Base-by-base conservation (phyloP, 2,113 vertebrate species). In the Porphyrio hochstetteri region DNA sequence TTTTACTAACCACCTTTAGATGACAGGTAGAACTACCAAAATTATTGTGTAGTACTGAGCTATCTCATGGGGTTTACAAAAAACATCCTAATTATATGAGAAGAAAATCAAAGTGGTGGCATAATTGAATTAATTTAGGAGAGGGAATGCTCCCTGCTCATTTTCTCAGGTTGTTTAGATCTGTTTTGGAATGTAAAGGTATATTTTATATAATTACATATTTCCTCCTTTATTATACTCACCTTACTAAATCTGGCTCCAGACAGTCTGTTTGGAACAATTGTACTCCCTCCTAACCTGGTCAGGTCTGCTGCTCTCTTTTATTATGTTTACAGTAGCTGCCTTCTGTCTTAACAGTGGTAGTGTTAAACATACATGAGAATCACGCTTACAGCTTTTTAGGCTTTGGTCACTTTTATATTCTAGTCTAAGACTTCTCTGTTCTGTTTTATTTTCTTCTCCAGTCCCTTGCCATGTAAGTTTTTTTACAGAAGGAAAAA, bases 191-290 rank as follows among this genome's bases (percentile, higher is more conserved):
- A 96, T 91, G 59, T 69, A 72, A 78, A 65, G 24, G 23, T 74
- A 36, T 83, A 93, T 87, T 84, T 88, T 77, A 82, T 72, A 48
- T 93, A 91, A 95, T 97, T 95, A n/a, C 72, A 69, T 2, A 79
- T 97, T 94, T 96, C 96, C 84, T 95, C 13, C 92, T 96, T 95
- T 94, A 76, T 97, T 97, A 85, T 63, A 96, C 95, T 98, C 97
- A 97, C 96, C 96, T 98, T 98, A 97, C 97, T 97, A 97, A 96
- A 96, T 97, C 93, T 92, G 97, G 97, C 98, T 99, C 97, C 96
- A 91, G 97, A 96, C 91, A 96, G 98, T 98, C 98, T 98, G 96
- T 96, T 97, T 97, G 96, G 92, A 97, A 96, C 97, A 98, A 92
- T 98, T 97, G 78, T 16, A 46, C 70, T 97, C 59, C 63, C 46